Conservation (phyloP, 2,888 invertebrate genomes). For the Arenicola marina region DNA sequence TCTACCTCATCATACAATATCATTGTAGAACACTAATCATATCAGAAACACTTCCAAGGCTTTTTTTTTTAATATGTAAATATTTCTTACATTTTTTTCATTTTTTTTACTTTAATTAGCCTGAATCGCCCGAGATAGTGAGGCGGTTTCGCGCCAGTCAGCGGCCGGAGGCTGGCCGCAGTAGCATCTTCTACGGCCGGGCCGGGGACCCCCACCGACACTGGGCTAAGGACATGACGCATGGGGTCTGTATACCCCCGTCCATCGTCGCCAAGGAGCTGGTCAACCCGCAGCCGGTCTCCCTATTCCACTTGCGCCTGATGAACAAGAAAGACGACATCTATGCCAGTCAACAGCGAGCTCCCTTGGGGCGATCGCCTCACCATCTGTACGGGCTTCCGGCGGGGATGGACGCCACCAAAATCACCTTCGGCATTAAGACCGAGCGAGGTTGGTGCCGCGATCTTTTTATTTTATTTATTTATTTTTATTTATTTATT, state of each 20-base stretch:
- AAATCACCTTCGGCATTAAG: conserved; percentile 53
- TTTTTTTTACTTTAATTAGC: conserved; percentile 35
- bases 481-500: no score
- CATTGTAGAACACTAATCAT: no score
- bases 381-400: conserved; percentile 48
- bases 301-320: conserved; percentile 48
- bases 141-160: conserved; percentile 51
- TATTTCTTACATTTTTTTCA: background rate
- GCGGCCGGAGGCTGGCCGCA: conserved; percentile 53
- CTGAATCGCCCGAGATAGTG: conserved; percentile 51
- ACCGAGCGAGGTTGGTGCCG: conserved; percentile 47
- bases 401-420: conserved; percentile 38
- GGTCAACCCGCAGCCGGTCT: conserved; percentile 52
- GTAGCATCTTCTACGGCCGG: conserved; percentile 55
- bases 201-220: conserved; percentile 55
- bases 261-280: conserved; percentile 47
- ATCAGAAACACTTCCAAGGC: no score
- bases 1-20: no score
- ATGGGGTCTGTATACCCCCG: conserved; percentile 51
- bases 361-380: conserved; percentile 54
- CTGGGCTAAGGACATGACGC: conserved; percentile 55
- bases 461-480: no score
- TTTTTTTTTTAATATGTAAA: background rate
- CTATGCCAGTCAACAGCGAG: conserved; percentile 47
- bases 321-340: conserved; percentile 47